Percentiles rank a stretch among this genome's conserved stretches.
These are phyloP conservation scores for Trachythela sp. DNA, from an alignment of 64 coral and sea anemone genomes.

Conservation along the genomic window DNA sequence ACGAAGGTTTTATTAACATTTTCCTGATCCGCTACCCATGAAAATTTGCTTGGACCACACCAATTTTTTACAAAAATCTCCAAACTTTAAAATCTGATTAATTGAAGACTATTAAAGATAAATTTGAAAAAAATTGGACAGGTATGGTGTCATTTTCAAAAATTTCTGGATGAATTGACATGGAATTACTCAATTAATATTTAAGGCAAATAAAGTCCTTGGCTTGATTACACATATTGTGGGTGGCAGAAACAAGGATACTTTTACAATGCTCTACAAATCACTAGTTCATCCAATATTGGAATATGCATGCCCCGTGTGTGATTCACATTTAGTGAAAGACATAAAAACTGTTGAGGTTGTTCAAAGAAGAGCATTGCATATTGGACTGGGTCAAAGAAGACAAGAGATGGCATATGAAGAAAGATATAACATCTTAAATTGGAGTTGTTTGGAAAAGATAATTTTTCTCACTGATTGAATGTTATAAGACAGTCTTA, in stretches of 20 bases:
- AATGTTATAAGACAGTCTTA: not conserved
- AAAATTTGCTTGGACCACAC: not conserved
- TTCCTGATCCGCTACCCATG: not conserved
- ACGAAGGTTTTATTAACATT: not conserved
- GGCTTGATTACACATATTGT: not conserved
- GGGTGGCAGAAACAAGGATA: not conserved
- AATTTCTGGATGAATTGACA: no score
- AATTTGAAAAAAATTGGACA: no score
- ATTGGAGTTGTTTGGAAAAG: not conserved
- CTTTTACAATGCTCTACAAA: not conserved
- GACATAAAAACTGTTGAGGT: no score
- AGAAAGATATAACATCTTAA: no score
- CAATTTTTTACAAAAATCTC: no score
- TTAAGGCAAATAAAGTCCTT: not conserved
- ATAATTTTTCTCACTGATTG: no score
- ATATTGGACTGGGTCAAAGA: not conserved
- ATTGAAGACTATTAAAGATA: no score
- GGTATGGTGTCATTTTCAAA: no score
- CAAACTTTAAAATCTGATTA: no score
- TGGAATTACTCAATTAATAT: no score
- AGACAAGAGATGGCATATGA: not conserved
- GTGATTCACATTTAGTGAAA: no score
- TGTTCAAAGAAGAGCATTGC: no score
- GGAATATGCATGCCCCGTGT: not conserved
- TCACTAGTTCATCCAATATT: not conserved